Evolutionary conservation across 2,113 vertebrate genomes (phyloP).

Genomic region (Dicerorhinus sumatrensis): DNA sequence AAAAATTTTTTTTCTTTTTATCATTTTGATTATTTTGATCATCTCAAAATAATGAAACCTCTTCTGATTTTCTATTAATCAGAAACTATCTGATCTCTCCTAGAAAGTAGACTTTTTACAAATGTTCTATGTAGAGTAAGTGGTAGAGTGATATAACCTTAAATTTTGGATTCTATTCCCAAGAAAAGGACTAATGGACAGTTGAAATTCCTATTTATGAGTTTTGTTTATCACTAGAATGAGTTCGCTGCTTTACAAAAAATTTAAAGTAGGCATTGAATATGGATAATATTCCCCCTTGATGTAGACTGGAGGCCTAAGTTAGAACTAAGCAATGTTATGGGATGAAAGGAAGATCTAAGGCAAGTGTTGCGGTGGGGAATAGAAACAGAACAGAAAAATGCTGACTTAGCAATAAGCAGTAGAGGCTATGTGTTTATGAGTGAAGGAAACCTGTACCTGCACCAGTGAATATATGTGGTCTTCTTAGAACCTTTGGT

Average conservation of each 20-base stretch:
- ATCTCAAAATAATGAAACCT: not conserved
- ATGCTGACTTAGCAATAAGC: not conserved
- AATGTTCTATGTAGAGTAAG: not conserved
- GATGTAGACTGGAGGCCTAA: not conserved
- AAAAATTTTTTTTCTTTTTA: no score
- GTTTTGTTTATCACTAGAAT: slow-evolving; percentile 10
- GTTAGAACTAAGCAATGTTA: not conserved
- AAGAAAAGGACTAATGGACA: not conserved
- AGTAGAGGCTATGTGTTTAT: not conserved
- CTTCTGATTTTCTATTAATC: not conserved
- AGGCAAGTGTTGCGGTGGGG: not conserved
- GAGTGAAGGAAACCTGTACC: not conserved
- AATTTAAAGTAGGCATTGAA: not conserved
- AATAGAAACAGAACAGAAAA: not conserved
- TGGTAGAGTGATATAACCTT: not conserved
- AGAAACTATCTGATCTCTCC: not conserved
- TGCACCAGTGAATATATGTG: not conserved
- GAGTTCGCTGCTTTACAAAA: slow-evolving; percentile 7
- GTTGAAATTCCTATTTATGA: not conserved
- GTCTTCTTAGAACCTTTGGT: not conserved
- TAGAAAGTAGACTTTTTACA: not conserved
- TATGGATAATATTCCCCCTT: not conserved
- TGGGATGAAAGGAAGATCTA: not conserved
- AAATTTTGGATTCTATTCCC: not conserved
- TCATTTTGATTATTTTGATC: not conserved